Percentiles rank a stretch among this genome's conserved stretches.
These are phyloP conservation scores for Oxytorus armatus DNA, from an alignment of 2,888 invertebrate genomes.

Conservation along the genomic window DNA sequence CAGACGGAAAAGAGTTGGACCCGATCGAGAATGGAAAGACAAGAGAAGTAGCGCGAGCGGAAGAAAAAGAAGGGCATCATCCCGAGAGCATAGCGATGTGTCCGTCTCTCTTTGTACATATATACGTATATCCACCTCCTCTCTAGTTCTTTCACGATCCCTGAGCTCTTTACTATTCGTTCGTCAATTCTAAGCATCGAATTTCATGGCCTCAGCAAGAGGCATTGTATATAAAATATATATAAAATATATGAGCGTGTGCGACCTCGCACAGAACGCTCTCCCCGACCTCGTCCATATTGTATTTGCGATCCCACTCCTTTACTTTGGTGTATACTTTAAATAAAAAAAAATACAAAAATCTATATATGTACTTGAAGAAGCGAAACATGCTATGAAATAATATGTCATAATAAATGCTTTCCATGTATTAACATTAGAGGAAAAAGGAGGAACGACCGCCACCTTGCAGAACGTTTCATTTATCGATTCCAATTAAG, in stretches of 20 bases:
- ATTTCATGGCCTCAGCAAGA: conserved; percentile 10
- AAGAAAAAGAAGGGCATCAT: conserved; percentile 41
- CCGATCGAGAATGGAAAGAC: conserved; percentile 12
- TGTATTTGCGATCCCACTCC: conserved; percentile 11
- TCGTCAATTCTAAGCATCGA: conserved; percentile 10
- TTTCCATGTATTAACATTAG: not conserved
- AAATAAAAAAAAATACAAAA: not conserved
- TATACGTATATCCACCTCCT: not conserved
- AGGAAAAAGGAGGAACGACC: too few relatives aligned
- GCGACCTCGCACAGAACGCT: conserved; percentile 6
- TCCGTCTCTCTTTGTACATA: not conserved
- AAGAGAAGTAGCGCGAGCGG: conserved; percentile 39
- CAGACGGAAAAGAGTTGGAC: not conserved
- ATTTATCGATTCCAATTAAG: too few relatives aligned
- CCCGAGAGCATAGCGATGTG: conserved; percentile 6
- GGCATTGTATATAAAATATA: not conserved
- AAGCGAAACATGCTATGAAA: not conserved
- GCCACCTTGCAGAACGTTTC: too few relatives aligned
- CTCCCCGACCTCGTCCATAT: conserved; percentile 6
- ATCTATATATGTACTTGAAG: not conserved
- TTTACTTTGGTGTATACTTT: not conserved
- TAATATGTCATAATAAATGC: not conserved
- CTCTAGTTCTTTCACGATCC: not conserved
- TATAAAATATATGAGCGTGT: not conserved
- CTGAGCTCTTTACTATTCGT: conserved; percentile 17